Percentiles rank a stretch among this genome's conserved stretches.
Conservation (phyloP, 2,797 vertebrate genomes). For the Harpagifer antarcticus region DNA sequence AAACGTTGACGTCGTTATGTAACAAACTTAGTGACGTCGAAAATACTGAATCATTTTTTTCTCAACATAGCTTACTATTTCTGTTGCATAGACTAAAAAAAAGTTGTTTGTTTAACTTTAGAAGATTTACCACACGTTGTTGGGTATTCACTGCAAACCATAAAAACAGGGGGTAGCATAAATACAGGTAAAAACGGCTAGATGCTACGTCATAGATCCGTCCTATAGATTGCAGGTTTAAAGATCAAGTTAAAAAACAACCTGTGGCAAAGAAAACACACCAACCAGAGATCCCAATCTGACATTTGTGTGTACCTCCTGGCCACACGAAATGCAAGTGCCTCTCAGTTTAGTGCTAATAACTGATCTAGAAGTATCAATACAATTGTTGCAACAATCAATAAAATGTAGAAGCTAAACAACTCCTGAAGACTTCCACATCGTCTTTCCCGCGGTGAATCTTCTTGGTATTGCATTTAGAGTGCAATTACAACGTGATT, state of each 20-base stretch:
- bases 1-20: too few relatives aligned
- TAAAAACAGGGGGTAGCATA: too few relatives aligned
- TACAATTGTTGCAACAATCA: background rate
- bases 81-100: too few relatives aligned
- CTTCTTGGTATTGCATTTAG: slow-evolving; percentile 38
- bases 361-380: slow-evolving; percentile 4
- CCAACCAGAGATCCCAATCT: background rate
- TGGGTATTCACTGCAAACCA: too few relatives aligned
- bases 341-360: slow-evolving; percentile 4
- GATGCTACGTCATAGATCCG: background rate
- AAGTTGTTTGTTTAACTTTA: too few relatives aligned
- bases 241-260: background rate
- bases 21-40: too few relatives aligned
- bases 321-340: background rate
- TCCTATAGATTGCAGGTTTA: background rate
- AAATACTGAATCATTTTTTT: too few relatives aligned
- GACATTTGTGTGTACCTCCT: background rate
- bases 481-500: slow-evolving; percentile 40
- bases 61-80: too few relatives aligned
- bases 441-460: slow-evolving; percentile 26
- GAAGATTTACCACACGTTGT: too few relatives aligned
- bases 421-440: slow-evolving; percentile 15
- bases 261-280: background rate
- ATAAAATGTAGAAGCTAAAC: slow-evolving; percentile 3
- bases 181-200: background rate